Percentiles rank a stretch among this genome's conserved stretches.
These are phyloP conservation scores for Rutpela maculata DNA, from an alignment of 2,888 invertebrate genomes.

Conservation along the genomic window DNA sequence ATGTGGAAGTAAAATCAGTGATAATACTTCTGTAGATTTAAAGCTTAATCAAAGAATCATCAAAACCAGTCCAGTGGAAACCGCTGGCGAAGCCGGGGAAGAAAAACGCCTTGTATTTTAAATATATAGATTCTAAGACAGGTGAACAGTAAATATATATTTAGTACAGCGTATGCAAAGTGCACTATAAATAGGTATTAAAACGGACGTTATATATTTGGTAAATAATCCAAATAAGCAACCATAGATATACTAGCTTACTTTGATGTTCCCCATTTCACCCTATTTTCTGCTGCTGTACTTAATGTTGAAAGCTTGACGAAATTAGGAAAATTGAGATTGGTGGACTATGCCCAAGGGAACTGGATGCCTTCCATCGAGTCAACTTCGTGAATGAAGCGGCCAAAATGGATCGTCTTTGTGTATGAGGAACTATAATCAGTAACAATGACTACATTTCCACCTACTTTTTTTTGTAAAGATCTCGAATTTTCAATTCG, in stretches of 20 bases:
- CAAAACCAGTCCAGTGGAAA: too few relatives aligned
- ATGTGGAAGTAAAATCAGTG: too few relatives aligned
- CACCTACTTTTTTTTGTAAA: conserved; percentile 29
- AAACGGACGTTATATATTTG: conserved; percentile 25
- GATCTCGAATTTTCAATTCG: conserved; percentile 25
- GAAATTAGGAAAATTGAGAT: conserved; percentile 65
- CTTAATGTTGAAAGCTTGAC: conserved; percentile 60
- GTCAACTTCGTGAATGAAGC: conserved; percentile 56
- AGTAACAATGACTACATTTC: conserved; percentile 34
- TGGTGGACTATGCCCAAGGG: conserved; percentile 63
- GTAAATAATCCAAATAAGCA: conserved; percentile 34
- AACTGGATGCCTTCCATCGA: conserved; percentile 49
- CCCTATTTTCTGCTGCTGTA: conserved; percentile 29
- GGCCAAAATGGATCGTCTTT: conserved; percentile 60
- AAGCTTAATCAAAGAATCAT: too few relatives aligned
- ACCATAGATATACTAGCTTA: conserved; percentile 26
- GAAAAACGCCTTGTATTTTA: too few relatives aligned
- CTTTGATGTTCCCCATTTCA: conserved; percentile 41
- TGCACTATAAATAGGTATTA: neutral
- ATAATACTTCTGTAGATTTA: too few relatives aligned
- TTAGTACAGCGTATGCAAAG: too few relatives aligned
- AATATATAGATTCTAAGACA: too few relatives aligned
- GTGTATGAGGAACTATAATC: conserved; percentile 52
- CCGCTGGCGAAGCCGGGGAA: too few relatives aligned
- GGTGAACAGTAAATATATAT: too few relatives aligned